phyloP scores from a whole-genome alignment of 2,797 vertebrate species.

The Muscicapa comitata region DNA sequence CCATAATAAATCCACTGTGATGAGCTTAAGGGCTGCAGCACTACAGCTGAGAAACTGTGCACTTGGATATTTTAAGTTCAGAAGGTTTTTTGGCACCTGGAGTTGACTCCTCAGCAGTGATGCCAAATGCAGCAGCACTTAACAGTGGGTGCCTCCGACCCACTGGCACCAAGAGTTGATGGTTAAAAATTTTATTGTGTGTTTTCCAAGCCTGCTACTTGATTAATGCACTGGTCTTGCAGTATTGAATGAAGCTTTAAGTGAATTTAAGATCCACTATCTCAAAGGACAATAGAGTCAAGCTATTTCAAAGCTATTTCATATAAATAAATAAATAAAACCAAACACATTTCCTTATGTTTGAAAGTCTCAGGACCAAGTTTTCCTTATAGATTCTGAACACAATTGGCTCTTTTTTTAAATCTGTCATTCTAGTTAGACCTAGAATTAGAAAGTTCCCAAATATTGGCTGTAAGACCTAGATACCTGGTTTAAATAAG shows the following conservation, averaged over 20 bases:
- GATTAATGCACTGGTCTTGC: not conserved
- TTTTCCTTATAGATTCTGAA: not conserved
- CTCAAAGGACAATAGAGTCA: not conserved
- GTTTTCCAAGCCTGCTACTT: slow-evolving; percentile 26
- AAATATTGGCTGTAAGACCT: not conserved
- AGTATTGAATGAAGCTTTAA: not conserved
- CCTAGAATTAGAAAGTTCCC: not conserved
- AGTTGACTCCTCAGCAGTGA: not conserved
- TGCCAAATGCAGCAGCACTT: slow-evolving; percentile 26
- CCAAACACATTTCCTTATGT: not conserved
- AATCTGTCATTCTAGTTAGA: not conserved
- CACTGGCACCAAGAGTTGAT: not conserved
- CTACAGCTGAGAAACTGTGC: not conserved
- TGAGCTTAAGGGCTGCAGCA: not conserved
- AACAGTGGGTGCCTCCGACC: not conserved
- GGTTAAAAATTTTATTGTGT: slow-evolving; percentile 10
- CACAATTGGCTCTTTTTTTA: not conserved
- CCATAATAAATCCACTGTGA: not conserved
- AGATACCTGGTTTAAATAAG: not conserved
- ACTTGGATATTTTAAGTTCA: not conserved
- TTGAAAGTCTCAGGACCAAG: not conserved
- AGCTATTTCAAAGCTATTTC: not conserved
- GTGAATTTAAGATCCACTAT: not conserved
- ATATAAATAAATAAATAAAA: not conserved
- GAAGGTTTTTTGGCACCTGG: not conserved